A percentile compares a stretch with the other conserved stretches of the same genome.
Evolutionary conservation across 2,113 vertebrate genomes (phyloP).

Genomic region (Cephalopholis sonnerati): DNA sequence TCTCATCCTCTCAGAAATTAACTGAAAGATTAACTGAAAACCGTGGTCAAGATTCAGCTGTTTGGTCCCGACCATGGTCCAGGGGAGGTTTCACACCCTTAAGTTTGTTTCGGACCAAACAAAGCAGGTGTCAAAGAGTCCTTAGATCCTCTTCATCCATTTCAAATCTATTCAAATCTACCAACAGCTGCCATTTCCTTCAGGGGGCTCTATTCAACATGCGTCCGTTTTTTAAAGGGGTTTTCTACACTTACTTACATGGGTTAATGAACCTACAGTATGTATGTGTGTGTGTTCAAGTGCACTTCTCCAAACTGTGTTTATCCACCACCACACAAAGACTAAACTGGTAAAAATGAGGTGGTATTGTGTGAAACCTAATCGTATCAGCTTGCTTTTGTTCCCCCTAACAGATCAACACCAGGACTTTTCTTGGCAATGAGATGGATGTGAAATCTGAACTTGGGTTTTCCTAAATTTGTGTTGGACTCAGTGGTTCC

Average conservation of each 20-base stretch:
- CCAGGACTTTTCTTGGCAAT: neutral
- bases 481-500: neutral
- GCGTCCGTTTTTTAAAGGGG: neutral
- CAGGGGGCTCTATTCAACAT: neutral
- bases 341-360: neutral
- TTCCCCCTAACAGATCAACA: conserved; percentile 5
- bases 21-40: too few relatives aligned
- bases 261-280: neutral
- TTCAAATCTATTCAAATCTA: neutral
- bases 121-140: too few relatives aligned
- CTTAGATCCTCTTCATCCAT: neutral
- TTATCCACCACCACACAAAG: neutral
- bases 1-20: too few relatives aligned
- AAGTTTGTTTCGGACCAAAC: too few relatives aligned
- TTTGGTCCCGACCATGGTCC: too few relatives aligned
- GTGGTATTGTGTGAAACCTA: neutral
- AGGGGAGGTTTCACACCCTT: too few relatives aligned
- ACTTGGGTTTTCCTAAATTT: conserved; percentile 7
- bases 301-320: neutral
- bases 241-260: neutral
- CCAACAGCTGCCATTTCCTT: neutral
- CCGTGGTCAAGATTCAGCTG: too few relatives aligned
- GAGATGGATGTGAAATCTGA: conserved; percentile 1
- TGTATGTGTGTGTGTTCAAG: neutral
- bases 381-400: neutral